Evolutionary conservation across 2,113 vertebrate species (phyloP), one percentile per base, ranked within the genome.

Genomic region (Seriola dumerili): DNA sequence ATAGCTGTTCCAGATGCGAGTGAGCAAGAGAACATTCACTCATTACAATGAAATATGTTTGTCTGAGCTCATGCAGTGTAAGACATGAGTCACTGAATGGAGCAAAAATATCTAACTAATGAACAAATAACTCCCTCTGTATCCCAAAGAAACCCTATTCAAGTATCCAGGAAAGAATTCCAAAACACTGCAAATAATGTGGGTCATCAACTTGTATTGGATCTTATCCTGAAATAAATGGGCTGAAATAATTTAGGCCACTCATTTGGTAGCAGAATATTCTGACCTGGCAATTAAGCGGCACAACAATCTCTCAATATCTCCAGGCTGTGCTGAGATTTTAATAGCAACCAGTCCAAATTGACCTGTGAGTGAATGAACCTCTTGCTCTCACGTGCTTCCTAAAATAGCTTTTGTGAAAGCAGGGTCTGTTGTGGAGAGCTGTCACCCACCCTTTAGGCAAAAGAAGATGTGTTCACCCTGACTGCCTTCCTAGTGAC

Each of bases 351-450:
- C 73, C 29, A 7, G 40, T 72, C 78, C 69, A 76, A 86, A 83
- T 67, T 87, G 88, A 90, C 80, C 74, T 70, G 67, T 72, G 78
- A 80, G 72, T 83, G 69, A 85, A 86, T 91, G 78, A 89, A 82
- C 82, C 79, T 42, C 61, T 81, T 59, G 75, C 88, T 80, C 89
- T 93, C 92, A 85, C 64, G 82, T 88, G 88, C 78, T 80, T 90
- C 92, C 90, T 78, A 93, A 95, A 95, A 95, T 95, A 95, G 86
- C 84, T 77, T 75, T 63, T 92, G 88, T 92, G 91, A 95, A 94
- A 92, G 90, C 85, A 63, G 85, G 65, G 74, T 83, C 69, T 92
- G 87, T 91, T 94, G 89, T 89, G 69, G 75, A 67, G 81, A 63
- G 77, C 80, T 88, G 75, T 77, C 89, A 76, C 73, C 54, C 64